Evolutionary conservation across 2,113 vertebrate species (phyloP), one percentile per base, ranked within the genome.

Genomic region (Dolichotis patagonum): DNA sequence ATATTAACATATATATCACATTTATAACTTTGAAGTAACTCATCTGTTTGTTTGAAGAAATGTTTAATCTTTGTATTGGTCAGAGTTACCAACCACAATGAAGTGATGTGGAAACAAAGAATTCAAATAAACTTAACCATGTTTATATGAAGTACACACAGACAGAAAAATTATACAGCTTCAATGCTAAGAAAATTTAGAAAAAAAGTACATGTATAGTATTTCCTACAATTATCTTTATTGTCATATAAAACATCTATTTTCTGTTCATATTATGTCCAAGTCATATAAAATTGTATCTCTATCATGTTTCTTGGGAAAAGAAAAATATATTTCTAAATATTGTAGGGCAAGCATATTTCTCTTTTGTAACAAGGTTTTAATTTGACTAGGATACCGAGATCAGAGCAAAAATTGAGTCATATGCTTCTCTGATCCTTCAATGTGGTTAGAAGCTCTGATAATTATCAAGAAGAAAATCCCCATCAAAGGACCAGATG

Each of bases 381-480:
- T 93, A 88, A 96, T 96, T 89, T 97, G 73, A 84, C 32, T 85
- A 43, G 0, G 30, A 89, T 41, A 75, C 49, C 88, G 58, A 94
- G 91, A 97, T 96, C 75, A 91, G 56, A 94, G 91, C 49, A 94
- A 86, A 80, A 91, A 97, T 10, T 63, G 56, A 95, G 22, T 90
- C 89, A 93, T 97, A 73, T 85, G 78, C 60, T 95, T 95, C 88
- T 95, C 92, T 78, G 81, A 94, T 77, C 60, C 71, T 89, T 96
- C 93, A 80, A 49, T 97, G 96, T 97, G 83, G 89, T 96, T 96
- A 91, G 80, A 41, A 63, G 62, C 56, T 95, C 84, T 93, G 83
- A 95, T 97, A 96, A 95, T 91, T 97, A 96, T 95, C 95, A 91
- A 93, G 62, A 95, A 97, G 75, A 91, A 97, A 90, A 89, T 81